Percentiles rank a stretch among this genome's conserved stretches.
phyloP scores from a whole-genome alignment of 2,888 invertebrate species.

The Pollenia griseotomentosa region DNA sequence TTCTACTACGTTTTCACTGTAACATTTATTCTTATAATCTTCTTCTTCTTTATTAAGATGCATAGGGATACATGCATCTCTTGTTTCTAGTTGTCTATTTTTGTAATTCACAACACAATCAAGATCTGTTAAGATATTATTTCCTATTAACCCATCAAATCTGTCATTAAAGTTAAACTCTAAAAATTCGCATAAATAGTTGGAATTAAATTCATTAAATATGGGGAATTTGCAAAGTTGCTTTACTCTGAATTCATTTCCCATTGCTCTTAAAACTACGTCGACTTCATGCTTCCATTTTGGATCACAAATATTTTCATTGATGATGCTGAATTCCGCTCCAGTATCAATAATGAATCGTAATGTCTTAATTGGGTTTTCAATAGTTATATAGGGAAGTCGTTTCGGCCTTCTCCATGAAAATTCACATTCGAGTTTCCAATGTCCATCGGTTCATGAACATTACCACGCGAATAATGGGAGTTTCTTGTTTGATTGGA shows the following conservation, averaged over 20 bases:
- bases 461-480: background rate
- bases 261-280: constrained; percentile 38
- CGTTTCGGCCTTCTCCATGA: background rate
- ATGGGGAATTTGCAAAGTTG: constrained; percentile 43
- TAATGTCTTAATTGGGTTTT: constrained; percentile 36
- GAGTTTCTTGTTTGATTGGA: constrained; percentile 12
- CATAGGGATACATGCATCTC: constrained; percentile 7
- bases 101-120: constrained; percentile 20
- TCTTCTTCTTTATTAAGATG: constrained; percentile 36
- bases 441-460: constrained; percentile 14
- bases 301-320: constrained; percentile 60
- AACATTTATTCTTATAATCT: background rate
- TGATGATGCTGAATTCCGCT: constrained; percentile 70
- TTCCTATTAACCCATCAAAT: constrained; percentile 35
- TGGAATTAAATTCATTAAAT: constrained; percentile 8
- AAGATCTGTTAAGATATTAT: constrained; percentile 28
- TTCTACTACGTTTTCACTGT: constrained; percentile 12
- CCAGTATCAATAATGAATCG: constrained; percentile 70
- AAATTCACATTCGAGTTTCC: constrained; percentile 15
- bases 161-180: constrained; percentile 6
- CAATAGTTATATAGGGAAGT: constrained; percentile 38
- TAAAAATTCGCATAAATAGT: constrained; percentile 24
- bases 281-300: constrained; percentile 51
- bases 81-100: constrained; percentile 30
- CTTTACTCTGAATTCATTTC: constrained; percentile 21